A percentile compares a stretch with the other conserved stretches of the same genome.
These are phyloP conservation scores for Pseudochaenichthys georgianus DNA, from an alignment of 2,797 vertebrate genomes.

Conservation along the genomic window DNA sequence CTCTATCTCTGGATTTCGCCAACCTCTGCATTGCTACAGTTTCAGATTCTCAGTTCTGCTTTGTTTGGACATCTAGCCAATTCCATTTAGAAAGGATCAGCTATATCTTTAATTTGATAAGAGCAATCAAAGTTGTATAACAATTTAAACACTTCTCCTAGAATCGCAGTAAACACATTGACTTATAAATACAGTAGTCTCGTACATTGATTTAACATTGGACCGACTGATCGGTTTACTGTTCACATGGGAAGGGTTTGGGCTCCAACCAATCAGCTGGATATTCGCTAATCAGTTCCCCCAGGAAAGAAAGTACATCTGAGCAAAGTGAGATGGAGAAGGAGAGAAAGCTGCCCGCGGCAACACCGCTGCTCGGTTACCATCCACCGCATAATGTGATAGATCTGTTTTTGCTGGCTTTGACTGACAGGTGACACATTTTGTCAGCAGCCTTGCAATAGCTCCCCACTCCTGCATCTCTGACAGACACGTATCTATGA, in stretches of 20 bases:
- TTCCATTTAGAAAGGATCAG: constrained; percentile 19
- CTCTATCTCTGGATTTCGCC: background rate
- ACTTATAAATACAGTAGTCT: constrained; percentile 19
- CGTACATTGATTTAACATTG: constrained; percentile 37
- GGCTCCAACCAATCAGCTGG: constrained; percentile 52
- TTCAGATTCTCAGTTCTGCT: background rate
- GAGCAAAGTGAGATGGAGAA: constrained; percentile 47
- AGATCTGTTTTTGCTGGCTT: constrained; percentile 63
- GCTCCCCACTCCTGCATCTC: constrained; percentile 40
- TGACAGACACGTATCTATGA: constrained; percentile 49
- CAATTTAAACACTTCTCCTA: constrained; percentile 21
- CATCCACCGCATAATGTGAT: constrained; percentile 50
- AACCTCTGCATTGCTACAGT: constrained; percentile 10
- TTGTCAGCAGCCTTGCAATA: constrained; percentile 54
- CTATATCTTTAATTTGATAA: constrained; percentile 31
- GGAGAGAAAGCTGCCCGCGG: constrained; percentile 49
- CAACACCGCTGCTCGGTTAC: constrained; percentile 7
- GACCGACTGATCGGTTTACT: constrained; percentile 43
- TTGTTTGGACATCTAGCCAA: constrained; percentile 10
- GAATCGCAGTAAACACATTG: constrained; percentile 27
- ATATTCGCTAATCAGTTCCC: constrained; percentile 60
- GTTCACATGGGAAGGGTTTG: constrained; percentile 35
- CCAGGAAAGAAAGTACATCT: constrained; percentile 41
- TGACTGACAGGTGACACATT: constrained; percentile 67
- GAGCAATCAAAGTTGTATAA: constrained; percentile 32